These are phyloP conservation scores for Mylabris sibirica DNA, from an alignment of 2,888 invertebrate genomes.

Conservation along the genomic window DNA sequence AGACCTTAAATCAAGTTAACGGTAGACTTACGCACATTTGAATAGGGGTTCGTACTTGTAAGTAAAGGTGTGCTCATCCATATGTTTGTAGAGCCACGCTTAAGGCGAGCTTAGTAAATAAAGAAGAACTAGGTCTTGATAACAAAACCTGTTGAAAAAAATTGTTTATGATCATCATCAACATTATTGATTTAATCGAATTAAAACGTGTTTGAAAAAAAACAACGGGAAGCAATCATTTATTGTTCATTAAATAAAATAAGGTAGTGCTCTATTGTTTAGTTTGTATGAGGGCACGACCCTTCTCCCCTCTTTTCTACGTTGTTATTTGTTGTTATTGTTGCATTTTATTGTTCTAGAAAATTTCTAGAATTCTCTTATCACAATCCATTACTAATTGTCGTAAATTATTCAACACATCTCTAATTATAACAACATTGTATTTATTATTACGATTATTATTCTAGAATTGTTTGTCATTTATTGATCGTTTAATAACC, in stretches of 20 bases:
- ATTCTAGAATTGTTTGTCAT: neutral
- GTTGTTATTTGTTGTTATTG: neutral
- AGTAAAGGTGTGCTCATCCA: too few relatives aligned
- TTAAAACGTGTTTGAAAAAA: conserved; percentile 39
- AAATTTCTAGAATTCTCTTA: neutral
- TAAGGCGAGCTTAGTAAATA: too few relatives aligned
- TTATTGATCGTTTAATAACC: neutral
- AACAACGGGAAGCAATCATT: conserved; percentile 26
- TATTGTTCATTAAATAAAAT: conserved; percentile 1
- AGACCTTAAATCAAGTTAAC: too few relatives aligned
- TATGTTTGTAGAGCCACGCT: too few relatives aligned
- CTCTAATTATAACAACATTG: neutral
- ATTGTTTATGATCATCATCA: too few relatives aligned
- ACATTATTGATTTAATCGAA: neutral
- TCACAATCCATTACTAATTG: neutral
- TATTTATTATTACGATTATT: neutral
- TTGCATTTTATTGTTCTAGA: neutral
- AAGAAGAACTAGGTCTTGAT: too few relatives aligned
- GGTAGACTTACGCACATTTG: too few relatives aligned
- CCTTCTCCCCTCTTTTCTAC: too few relatives aligned
- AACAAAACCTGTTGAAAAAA: too few relatives aligned
- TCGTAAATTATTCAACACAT: neutral
- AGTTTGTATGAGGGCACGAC: neutral
- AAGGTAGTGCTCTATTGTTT: neutral
- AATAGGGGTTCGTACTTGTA: too few relatives aligned